Evolutionary conservation across 2,797 vertebrate species (phyloP), one percentile per base, ranked within the genome.

Genomic region (Cyprinella venusta): DNA sequence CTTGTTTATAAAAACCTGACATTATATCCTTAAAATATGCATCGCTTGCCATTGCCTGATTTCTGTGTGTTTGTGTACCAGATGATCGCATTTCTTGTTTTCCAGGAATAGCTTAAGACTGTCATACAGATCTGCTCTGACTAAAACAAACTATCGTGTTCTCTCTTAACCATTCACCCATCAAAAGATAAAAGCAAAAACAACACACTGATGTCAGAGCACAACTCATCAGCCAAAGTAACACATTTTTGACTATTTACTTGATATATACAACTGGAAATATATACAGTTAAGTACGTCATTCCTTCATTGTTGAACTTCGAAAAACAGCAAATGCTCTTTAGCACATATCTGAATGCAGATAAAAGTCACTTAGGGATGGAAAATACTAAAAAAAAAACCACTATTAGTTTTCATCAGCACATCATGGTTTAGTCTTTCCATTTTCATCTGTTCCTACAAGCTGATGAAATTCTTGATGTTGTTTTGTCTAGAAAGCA

Each of bases 1-100:
- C 54, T 19, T 83, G 83, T 82, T 83, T 83, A 75, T 52, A 80
- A 83, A 87, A 82, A 87, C 75, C 75, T 76, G 76, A 76, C 80
- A 81, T 79, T 78, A 80, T 79, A 67, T 80, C 80, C 48, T 67
- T 82, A 72, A 76, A 78, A 85, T 36, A 71, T 26, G 36, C 40
- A 70, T 54, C 2, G 7, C 5, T 50, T 68, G 56, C 84, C 79
- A 77, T 38, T 61, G 30, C 79, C 42, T 77, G 26, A 64, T 42
- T 85, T 85, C 61, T 67, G 61, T 78, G 79, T 65, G 48, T 68
- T 76, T 87, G 69, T 79, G 54, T 80, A 24, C 30, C 19, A 52
- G 56, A 75, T 75, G 59, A 65, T 75, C 59, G 6, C 59, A 30
- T 75, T 75, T 65, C 70, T 81, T 42, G 45, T 42, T 82, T 75